Conservation (phyloP, 2,797 vertebrate genomes). For the Sebastes minor region DNA sequence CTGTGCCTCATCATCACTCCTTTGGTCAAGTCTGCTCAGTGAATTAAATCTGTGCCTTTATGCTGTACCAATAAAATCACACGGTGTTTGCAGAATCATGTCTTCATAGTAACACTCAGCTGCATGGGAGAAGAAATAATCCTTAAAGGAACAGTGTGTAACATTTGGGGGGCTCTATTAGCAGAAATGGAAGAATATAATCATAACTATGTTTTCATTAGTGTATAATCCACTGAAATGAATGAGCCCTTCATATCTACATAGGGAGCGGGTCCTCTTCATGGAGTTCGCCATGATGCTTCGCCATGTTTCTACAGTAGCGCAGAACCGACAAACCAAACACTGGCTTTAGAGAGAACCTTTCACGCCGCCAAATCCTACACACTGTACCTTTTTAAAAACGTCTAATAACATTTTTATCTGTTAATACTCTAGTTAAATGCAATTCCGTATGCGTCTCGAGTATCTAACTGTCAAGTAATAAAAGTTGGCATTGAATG, state of each 20-base stretch:
- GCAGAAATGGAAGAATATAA: no score
- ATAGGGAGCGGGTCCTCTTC: no score
- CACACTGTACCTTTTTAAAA: no score
- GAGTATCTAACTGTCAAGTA: neutral
- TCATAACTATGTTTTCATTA: no score
- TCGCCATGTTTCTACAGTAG: no score
- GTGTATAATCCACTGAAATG: no score
- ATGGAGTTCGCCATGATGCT: no score
- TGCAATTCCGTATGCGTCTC: neutral
- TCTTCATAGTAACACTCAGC: neutral
- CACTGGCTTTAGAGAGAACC: no score
- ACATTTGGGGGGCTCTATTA: neutral
- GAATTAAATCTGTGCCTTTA: conserved; percentile 66
- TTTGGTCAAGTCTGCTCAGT: conserved; percentile 63
- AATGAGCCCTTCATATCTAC: no score
- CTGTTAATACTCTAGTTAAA: neutral
- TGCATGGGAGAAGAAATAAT: neutral
- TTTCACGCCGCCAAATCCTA: no score
- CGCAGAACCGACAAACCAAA: no score
- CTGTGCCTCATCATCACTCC: conserved; percentile 59
- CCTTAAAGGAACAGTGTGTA: neutral
- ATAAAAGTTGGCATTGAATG: neutral
- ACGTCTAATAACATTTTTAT: neutral
- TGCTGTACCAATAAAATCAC: conserved; percentile 72
- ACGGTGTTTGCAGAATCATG: conserved; percentile 50